These are phyloP conservation scores for Aphis craccivora DNA, from an alignment of 1,140 invertebrate species.

Conservation along the genomic window DNA sequence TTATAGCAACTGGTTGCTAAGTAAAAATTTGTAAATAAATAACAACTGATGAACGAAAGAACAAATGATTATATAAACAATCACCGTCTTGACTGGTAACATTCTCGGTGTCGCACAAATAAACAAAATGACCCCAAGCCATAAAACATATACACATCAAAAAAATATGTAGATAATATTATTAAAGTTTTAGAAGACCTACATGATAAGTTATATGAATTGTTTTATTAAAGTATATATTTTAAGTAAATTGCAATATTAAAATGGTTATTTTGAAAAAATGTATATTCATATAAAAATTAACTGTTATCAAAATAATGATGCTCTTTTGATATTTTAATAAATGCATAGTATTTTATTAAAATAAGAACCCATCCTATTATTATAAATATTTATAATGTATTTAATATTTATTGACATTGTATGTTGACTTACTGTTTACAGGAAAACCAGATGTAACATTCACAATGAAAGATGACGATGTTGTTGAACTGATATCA, in stretches of 20 bases:
- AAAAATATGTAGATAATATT: neutral
- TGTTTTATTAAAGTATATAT: neutral
- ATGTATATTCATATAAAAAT: neutral
- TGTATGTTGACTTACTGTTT: constrained; percentile 59
- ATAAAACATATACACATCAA: too few species aligned
- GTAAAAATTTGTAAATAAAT: too few species aligned
- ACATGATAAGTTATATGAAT: neutral
- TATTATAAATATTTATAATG: neutral
- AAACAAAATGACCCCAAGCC: too few species aligned
- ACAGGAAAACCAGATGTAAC: constrained; percentile 89
- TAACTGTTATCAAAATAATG: neutral
- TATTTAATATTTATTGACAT: neutral
- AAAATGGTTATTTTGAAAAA: neutral
- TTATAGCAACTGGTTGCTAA: too few species aligned
- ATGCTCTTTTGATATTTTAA: neutral
- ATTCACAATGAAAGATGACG: constrained; percentile 85
- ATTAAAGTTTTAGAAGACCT: neutral
- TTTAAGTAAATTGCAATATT: neutral
- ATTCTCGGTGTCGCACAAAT: too few species aligned
- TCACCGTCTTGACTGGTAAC: too few species aligned
- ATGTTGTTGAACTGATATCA: constrained; percentile 84
- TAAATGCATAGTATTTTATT: neutral
- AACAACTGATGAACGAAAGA: too few species aligned
- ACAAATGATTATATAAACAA: too few species aligned
- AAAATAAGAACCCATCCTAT: neutral